Evolutionary conservation across 2,113 vertebrate species (phyloP).

Genomic region (Cinclus cinclus): DNA sequence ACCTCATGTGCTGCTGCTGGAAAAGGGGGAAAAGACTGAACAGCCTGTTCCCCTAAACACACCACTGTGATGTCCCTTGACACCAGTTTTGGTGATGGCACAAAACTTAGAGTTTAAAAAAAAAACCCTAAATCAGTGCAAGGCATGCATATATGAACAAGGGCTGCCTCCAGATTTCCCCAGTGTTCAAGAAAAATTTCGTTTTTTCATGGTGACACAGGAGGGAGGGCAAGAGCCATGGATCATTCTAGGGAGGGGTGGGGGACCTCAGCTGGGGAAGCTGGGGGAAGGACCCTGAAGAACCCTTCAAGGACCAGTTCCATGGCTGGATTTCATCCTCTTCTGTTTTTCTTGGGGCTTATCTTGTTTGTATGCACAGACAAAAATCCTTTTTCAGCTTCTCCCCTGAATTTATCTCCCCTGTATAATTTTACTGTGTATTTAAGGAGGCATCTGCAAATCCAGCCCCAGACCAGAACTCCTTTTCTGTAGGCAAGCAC

Average conservation of each 20-base stretch:
- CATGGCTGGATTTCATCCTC: background rate
- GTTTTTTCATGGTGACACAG: background rate
- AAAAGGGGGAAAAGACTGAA: background rate
- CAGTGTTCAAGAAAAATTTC: background rate
- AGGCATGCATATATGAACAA: fast-evolving
- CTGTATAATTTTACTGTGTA: background rate
- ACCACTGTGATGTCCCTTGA: background rate
- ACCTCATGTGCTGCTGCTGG: background rate
- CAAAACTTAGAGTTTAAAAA: background rate
- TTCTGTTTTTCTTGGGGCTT: background rate
- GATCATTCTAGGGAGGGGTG: background rate
- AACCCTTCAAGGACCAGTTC: background rate
- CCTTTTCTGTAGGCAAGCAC: background rate
- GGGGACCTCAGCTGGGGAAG: background rate
- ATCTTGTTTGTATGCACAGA: background rate
- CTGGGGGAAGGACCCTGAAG: background rate
- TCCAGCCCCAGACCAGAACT: background rate
- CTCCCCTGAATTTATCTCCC: background rate
- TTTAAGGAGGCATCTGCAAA: background rate
- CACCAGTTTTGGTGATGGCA: background rate
- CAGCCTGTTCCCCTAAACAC: background rate
- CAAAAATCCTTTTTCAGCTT: background rate
- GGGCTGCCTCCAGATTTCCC: background rate
- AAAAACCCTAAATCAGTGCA: background rate
- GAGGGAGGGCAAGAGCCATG: background rate